Percentiles rank a stretch among this genome's conserved stretches.
These are phyloP conservation scores for Phaenicophaeus curvirostris DNA, from an alignment of 2,797 vertebrate species.

Conservation along the genomic window DNA sequence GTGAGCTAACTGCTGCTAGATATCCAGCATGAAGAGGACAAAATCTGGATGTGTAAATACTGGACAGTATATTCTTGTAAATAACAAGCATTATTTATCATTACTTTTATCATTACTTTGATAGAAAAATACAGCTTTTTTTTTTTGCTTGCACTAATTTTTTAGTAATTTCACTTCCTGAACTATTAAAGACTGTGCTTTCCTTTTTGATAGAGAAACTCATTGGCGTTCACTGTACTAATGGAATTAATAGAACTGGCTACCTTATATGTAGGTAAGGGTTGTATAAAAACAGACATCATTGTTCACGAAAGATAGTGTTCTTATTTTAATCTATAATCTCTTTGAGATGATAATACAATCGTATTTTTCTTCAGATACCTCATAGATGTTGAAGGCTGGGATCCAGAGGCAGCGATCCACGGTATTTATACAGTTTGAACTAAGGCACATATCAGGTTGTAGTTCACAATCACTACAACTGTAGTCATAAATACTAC, in stretches of 20 bases:
- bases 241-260: constrained; percentile 78
- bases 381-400: constrained; percentile 78
- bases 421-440: constrained; percentile 57
- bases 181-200: constrained; percentile 16
- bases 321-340: not conserved
- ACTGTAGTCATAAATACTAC: not conserved
- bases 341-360: not conserved
- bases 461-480: not conserved
- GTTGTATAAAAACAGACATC: not conserved
- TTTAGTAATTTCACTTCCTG: not conserved
- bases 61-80: constrained; percentile 19
- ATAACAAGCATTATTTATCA: not conserved
- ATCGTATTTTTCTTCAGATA: constrained; percentile 61
- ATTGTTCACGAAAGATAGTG: not conserved
- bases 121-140: not conserved
- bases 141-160: not conserved
- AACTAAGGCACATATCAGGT: not conserved
- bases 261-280: constrained; percentile 80
- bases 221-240: constrained; percentile 78
- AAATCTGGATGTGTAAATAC: not conserved
- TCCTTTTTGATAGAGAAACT: constrained; percentile 71
- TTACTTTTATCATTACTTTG: not conserved
- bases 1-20: not conserved
- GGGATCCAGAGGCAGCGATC: constrained; percentile 73
- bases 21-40: not conserved